phyloP scores from a whole-genome alignment of 2,888 invertebrate genomes.

The Acanthosepion pharaonis region DNA sequence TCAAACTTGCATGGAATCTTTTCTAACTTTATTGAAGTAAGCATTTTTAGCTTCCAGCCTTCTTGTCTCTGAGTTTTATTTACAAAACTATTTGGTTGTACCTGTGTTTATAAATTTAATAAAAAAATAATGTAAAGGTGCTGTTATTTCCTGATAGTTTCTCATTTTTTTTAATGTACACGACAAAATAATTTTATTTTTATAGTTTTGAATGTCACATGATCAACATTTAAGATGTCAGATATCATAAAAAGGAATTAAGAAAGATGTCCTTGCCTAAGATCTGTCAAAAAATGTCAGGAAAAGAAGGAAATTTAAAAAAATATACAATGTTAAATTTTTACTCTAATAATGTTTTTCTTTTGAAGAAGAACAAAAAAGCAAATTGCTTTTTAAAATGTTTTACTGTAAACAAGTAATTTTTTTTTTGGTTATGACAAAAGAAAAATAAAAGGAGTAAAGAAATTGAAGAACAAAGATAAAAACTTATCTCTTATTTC shows the following conservation, averaged over 20 bases:
- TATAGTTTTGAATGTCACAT: background rate
- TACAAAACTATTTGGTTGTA: background rate
- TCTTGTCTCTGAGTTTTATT: constrained; percentile 13
- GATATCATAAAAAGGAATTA: background rate
- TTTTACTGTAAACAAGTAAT: no score
- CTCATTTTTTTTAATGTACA: no score
- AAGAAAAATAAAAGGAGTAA: no score
- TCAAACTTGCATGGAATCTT: background rate
- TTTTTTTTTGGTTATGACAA: no score
- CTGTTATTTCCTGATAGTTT: no score
- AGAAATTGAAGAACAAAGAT: no score
- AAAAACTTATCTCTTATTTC: no score
- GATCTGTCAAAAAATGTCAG: background rate
- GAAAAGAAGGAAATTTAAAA: background rate
- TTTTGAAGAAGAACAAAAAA: no score
- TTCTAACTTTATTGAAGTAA: background rate
- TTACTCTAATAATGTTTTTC: no score
- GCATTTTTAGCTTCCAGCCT: background rate
- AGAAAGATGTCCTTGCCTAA: background rate
- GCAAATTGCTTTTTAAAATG: no score
- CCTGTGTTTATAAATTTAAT: background rate
- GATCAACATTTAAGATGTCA: background rate
- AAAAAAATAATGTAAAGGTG: background rate
- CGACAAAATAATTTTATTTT: background rate
- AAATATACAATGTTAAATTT: no score